Base-by-base conservation (phyloP, 2,888 invertebrate species). In the Ceramica pisi region DNA sequence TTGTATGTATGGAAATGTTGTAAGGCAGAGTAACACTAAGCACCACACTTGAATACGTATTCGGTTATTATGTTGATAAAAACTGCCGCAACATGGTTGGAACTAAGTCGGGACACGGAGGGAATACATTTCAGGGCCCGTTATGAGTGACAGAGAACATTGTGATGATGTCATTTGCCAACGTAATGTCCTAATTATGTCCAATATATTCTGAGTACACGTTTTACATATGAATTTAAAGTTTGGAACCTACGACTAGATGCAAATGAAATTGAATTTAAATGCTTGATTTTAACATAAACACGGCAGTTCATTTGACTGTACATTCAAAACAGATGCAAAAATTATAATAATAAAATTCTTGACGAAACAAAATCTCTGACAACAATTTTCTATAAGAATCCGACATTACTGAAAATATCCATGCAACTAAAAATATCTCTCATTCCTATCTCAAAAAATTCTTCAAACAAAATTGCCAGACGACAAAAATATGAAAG, bases 51-150 rank as follows among this genome's bases (percentile, higher is more conserved):
- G 95, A 95, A 95, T 95, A 94, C 90, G 92, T 93, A 95, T 94
- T 92, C 90, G 89, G 90, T 90, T 93, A 93, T 94, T 94, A 95
- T 92, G 91, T 88, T 92, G 93, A 94, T 94, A 92, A 92, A 92
- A 92, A 92, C 86, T 91, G 91, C 91, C 89, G 89, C 90, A 91
- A 89, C 89, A 90, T 88, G 87, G 87, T 90, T 90, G 89, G 88
- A 90, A 88, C 86, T 88, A 86, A 90, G 84, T 86, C 84, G 87
- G 85, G 79, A 84, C 89, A 91, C 87, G 89, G 85, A 74, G 80
- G 77, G 89, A 90, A 90, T 91, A 88, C 75, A 86, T 84, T 78
- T 81, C 26, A 68, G 81, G 83, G 84, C 79, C 79, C 75, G 85
- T 86, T 85, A 74, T 79, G 84, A 86, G 87, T 89, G 87, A 85